These are phyloP conservation scores for Seriola aureovittata DNA, from an alignment of 2,113 vertebrate species.

Conservation along the genomic window DNA sequence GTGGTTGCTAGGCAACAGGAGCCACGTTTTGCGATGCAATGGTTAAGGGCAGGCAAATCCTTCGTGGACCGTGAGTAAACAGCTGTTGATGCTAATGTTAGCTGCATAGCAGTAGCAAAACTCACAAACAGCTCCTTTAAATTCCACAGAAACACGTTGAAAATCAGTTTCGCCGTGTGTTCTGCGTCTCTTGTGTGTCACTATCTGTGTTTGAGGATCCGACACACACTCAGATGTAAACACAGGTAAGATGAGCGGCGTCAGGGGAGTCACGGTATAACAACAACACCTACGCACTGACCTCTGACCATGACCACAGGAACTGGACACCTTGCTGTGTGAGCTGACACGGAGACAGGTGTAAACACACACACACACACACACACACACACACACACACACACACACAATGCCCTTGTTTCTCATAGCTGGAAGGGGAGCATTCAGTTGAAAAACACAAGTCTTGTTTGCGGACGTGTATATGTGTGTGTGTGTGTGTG, in stretches of 20 bases:
- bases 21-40: too few species aligned
- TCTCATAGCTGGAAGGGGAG: conserved; percentile 5
- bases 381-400: conserved; percentile 9
- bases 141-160: too few species aligned
- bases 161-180: too few species aligned
- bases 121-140: too few species aligned
- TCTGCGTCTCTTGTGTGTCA: neutral
- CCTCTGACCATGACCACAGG: conserved; percentile 19
- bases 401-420: conserved; percentile 13
- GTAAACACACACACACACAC: neutral
- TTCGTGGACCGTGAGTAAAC: too few species aligned
- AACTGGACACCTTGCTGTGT: conserved; percentile 38
- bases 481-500: neutral
- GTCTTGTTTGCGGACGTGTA: neutral
- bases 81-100: too few species aligned
- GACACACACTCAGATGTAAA: conserved; percentile 25
- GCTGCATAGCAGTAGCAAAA: too few species aligned
- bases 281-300: conserved; percentile 22
- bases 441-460: conserved; percentile 19
- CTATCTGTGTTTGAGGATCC: neutral
- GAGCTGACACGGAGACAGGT: conserved; percentile 26
- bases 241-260: conserved; percentile 41
- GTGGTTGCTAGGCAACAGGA: too few species aligned
- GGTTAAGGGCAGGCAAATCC: too few species aligned
- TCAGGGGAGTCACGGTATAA: conserved; percentile 23